Percentiles rank a stretch among this genome's conserved stretches.
phyloP scores from a whole-genome alignment of 2,797 vertebrate genomes.

The Enteromius afrohamiltoni region DNA sequence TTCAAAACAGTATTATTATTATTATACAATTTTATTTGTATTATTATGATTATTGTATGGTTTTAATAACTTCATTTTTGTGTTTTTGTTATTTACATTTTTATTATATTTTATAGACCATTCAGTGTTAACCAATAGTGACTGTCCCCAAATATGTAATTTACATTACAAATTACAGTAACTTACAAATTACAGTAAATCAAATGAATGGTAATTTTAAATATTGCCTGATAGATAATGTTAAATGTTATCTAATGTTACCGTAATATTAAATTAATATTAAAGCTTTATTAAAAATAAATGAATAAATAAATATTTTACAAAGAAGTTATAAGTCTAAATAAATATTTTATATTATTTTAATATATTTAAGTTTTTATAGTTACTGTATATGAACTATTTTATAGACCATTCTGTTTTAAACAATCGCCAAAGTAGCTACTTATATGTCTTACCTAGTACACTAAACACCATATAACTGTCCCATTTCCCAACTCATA shows the following conservation, averaged over 20 bases:
- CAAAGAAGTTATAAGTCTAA: too few species aligned
- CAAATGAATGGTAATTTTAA: background rate
- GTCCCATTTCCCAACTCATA: background rate
- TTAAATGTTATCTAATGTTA: background rate
- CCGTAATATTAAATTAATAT: background rate
- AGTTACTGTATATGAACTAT: background rate
- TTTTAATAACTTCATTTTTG: background rate
- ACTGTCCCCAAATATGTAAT: background rate
- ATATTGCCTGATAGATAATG: background rate
- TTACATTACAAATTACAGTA: background rate
- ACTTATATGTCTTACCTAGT: background rate
- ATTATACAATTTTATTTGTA: too few species aligned
- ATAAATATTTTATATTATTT: background rate
- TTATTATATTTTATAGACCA: background rate
- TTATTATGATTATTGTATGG: background rate
- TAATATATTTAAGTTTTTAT: background rate
- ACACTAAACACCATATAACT: background rate
- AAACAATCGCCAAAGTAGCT: background rate
- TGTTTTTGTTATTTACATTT: background rate
- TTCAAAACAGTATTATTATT: too few species aligned
- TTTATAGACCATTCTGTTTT: background rate
- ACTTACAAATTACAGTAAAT: background rate
- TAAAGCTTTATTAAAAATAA: background rate
- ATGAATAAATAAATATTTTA: background rate
- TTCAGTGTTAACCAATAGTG: background rate